Evolutionary conservation across 2,888 invertebrate species (phyloP).

Genomic region (Aphrophora alni): DNA sequence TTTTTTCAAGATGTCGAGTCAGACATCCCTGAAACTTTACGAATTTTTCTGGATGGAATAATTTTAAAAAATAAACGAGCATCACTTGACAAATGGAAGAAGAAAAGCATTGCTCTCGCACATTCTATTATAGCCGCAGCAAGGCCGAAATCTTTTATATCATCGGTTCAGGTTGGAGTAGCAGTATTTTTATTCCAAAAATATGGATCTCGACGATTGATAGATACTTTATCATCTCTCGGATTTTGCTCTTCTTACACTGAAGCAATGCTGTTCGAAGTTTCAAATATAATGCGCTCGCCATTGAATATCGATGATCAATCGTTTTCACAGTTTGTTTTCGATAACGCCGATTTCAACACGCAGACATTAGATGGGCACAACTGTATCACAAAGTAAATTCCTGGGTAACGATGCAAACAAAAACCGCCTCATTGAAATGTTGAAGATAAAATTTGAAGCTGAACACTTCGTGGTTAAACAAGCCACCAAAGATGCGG

Average conservation of each 20-base stretch:
- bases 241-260: slow-evolving; percentile 50
- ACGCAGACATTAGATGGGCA: too few relatives aligned
- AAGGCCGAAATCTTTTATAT: slow-evolving; percentile 52
- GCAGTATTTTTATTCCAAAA: slow-evolving; percentile 50
- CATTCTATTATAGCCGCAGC: background rate
- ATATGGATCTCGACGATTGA: slow-evolving; percentile 48
- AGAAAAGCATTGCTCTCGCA: background rate
- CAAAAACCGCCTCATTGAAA: too few relatives aligned
- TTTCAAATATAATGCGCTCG: too few relatives aligned
- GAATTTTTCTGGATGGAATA: background rate
- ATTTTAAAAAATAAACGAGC: background rate
- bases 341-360: too few relatives aligned
- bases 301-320: too few relatives aligned
- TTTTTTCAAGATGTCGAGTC: slow-evolving; percentile 46
- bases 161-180: slow-evolving; percentile 51
- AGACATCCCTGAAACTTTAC: background rate
- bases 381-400: too few relatives aligned
- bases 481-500: too few relatives aligned
- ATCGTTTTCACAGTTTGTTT: too few relatives aligned
- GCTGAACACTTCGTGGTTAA: too few relatives aligned
- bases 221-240: slow-evolving; percentile 48
- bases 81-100: slow-evolving; percentile 15
- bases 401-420: too few relatives aligned
- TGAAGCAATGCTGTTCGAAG: too few relatives aligned
- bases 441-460: too few relatives aligned